phyloP scores from a whole-genome alignment of 2,797 vertebrate species.

The Heliangelus exortis region DNA sequence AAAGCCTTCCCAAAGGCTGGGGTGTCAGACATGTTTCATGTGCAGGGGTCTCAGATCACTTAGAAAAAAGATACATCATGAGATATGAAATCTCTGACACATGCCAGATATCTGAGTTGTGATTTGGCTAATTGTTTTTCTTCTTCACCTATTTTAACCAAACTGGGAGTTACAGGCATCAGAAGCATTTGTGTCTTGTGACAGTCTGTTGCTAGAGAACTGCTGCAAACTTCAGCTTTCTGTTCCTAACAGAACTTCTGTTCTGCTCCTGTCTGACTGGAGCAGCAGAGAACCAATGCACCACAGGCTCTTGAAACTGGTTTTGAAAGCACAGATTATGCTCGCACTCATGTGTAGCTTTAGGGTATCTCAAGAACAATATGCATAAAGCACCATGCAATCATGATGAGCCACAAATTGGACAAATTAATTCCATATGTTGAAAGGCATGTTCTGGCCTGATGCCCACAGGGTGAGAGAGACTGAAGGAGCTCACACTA shows the following conservation, averaged over 20 bases:
- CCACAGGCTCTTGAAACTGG: not conserved
- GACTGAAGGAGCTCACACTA: not conserved
- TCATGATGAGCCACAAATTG: not conserved
- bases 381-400: not conserved
- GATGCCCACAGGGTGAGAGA: not conserved
- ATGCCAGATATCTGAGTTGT: not conserved
- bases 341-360: not conserved
- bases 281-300: not conserved
- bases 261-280: not conserved
- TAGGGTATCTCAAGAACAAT: not conserved
- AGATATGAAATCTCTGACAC: not conserved
- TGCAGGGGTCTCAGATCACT: not conserved
- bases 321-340: not conserved
- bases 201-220: not conserved
- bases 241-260: not conserved
- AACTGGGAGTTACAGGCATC: not conserved
- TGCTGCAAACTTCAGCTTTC: not conserved
- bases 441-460: not conserved
- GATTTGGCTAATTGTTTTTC: not conserved
- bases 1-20: not conserved
- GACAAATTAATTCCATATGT: not conserved
- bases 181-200: not conserved
- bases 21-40: not conserved
- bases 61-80: not conserved
- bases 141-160: not conserved